Percentiles rank a stretch among this genome's conserved stretches.
These are phyloP conservation scores for Callaeas wilsoni DNA, from an alignment of 2,113 vertebrate species.

Conservation along the genomic window DNA sequence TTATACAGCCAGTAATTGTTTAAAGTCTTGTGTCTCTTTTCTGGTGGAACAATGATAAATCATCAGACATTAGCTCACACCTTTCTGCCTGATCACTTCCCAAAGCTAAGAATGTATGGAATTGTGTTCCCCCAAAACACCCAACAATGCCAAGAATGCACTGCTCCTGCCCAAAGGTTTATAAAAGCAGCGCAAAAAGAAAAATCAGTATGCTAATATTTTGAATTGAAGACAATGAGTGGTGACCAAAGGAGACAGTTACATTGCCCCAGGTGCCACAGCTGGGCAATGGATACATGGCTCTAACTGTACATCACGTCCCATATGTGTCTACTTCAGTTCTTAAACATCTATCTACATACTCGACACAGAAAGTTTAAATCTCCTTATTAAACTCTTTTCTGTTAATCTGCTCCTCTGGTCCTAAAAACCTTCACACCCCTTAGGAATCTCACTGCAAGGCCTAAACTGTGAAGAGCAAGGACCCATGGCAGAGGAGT, in stretches of 20 bases:
- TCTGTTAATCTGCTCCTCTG: not conserved
- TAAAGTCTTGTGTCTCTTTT: constrained; percentile 3
- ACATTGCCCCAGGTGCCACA: not conserved
- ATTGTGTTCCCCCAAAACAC: not conserved
- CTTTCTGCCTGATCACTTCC: constrained; percentile 53
- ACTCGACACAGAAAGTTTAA: not conserved
- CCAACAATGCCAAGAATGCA: constrained; percentile 34
- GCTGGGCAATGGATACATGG: not conserved
- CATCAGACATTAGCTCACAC: not conserved
- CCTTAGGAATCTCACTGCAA: not conserved
- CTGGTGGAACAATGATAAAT: constrained; percentile 35
- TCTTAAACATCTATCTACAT: not conserved
- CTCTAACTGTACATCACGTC: not conserved
- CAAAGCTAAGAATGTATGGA: constrained; percentile 54
- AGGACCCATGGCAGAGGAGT: rapidly evolving
- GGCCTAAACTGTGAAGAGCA: not conserved
- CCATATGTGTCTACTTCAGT: not conserved
- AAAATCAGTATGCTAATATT: not conserved
- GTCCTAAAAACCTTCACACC: not conserved
- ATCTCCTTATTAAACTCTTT: not conserved
- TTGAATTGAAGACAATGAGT: not conserved
- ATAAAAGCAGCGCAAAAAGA: not conserved
- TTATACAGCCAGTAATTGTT: not conserved
- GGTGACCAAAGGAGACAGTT: not conserved
- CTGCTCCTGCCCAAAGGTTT: not conserved